phyloP scores from a whole-genome alignment of 2,113 vertebrate species.

The Antidorcas marsupialis region DNA sequence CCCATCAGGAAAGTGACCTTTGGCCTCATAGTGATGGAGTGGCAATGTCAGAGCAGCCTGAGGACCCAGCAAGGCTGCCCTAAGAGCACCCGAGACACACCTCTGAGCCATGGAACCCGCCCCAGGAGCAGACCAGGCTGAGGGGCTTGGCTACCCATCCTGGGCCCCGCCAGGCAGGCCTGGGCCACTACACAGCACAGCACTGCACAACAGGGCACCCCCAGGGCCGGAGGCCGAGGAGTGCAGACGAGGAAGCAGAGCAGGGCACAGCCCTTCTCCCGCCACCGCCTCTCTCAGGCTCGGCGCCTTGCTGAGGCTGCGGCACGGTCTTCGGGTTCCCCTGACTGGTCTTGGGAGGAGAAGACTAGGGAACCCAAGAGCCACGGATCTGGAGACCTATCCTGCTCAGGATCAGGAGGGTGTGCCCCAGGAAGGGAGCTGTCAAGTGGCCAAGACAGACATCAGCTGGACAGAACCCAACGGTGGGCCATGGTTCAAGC shows the following conservation, averaged over 20 bases:
- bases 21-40: neutral
- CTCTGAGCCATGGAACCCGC: neutral
- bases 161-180: neutral
- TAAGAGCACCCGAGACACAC: neutral
- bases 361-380: neutral
- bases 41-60: no score
- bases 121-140: neutral
- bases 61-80: neutral
- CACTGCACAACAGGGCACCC: neutral
- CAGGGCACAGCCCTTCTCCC: neutral
- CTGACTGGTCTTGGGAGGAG: neutral
- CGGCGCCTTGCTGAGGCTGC: rapidly evolving
- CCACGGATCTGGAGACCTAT: neutral
- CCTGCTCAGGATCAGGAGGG: neutral
- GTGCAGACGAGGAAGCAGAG: neutral
- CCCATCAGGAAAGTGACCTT: neutral
- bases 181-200: neutral
- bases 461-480: neutral
- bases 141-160: neutral
- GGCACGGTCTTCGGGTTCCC: neutral
- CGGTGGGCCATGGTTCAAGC: rapidly evolving
- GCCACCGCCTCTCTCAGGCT: no score
- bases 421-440: neutral
- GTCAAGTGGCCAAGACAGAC: neutral
- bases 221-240: neutral